Evolutionary conservation across 2,797 vertebrate species (phyloP), one percentile per base, ranked within the genome.

Genomic region (Cynopterus sphinx): DNA sequence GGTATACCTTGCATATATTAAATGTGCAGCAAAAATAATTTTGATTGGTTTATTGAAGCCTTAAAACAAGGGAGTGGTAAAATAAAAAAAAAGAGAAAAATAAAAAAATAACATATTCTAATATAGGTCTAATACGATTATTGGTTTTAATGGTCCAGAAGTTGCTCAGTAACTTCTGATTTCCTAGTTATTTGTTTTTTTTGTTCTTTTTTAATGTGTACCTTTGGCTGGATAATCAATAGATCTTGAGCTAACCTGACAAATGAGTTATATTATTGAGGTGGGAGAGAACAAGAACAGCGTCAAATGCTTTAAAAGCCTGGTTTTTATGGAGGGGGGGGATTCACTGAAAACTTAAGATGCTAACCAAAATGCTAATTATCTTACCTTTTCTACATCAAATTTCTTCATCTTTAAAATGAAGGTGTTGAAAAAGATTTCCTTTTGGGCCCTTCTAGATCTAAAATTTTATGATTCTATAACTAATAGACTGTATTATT

Each of bases 221-320:
- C 77, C 79, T 97, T 98, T 97, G 91, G 79, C 95, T 96, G 96
- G 97, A 97, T 97, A 96, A 98, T 97, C 97, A 98, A 96, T 97
- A 97, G 92, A 85, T 77, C 95, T 95, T 98, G 95, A 97, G 97
- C 95, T 98, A 89, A 96, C 98, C 91, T 96, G 96, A 95, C 73
- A 95, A 93, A 82, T 97, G 83, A 90, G 94, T 97, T 96, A 94
- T 93, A 97, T 96, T 98, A 97, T 73, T 97, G 95, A 98, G 87
- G 36, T 97, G 71, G 8, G 94, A 36, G 97, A 96, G 91, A 97
- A 96, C 79, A 93, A 46, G 31, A 84, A 85, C 94, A 61, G 88
- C 94, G 78, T 91, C 89, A 96, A 94, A 84, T 95, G 83, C 96
- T 98, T 97, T 96, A 97, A 95, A 95, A 96, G 89, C 81, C 74